Base-by-base conservation (phyloP, 1,140 invertebrate species). In the Hormaphis cornu region DNA sequence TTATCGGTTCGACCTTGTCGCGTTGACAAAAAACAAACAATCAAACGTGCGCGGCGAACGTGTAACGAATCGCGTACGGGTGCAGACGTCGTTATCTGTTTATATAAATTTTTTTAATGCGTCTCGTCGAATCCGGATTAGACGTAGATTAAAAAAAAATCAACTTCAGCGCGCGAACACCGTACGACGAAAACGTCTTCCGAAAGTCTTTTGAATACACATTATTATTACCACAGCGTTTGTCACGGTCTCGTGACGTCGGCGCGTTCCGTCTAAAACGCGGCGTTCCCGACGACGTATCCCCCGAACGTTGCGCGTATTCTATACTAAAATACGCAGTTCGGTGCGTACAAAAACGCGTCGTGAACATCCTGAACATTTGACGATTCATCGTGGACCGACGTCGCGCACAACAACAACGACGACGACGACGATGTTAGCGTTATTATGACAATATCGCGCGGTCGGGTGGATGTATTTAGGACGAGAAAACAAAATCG, bases 71-170 rank as follows among this genome's bases (percentile, higher is more conserved):
- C 30, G 4, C 9, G 30, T 33, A 33, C 30, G 30, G 9, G 5
- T 33, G 30, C 4, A 6, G 9, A 33, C 30, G 5, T 9, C 20
- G 37, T 12, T 58, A 58, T 24, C 33, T 16, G 40, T 37, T 58
- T 24, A 14, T 24, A 37, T n/a, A n/a, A n/a, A n/a, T 16, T n/a
- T 58, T 56, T 58, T 56, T n/a, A 56, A 40, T 37, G n/a, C n/a
- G n/a, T 58, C 20, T 58, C 33, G 9, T 58, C 54, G 20, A 14
- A 24, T 40, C 20, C 33, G 22, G 16, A 58, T 58, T 40, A 24
- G 54, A 40, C 35, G n/a, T 9, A 40, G 54, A 58, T 58, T 58
- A 58, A 58, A 58, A 58, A 54, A 58, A 58, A 58, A 40, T 58
- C 24, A 58, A 37, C 33, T 24, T 1, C 10, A 58, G 12, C 24